Base-by-base conservation (phyloP, 2,888 invertebrate genomes). In the Druceiella hillmani region DNA sequence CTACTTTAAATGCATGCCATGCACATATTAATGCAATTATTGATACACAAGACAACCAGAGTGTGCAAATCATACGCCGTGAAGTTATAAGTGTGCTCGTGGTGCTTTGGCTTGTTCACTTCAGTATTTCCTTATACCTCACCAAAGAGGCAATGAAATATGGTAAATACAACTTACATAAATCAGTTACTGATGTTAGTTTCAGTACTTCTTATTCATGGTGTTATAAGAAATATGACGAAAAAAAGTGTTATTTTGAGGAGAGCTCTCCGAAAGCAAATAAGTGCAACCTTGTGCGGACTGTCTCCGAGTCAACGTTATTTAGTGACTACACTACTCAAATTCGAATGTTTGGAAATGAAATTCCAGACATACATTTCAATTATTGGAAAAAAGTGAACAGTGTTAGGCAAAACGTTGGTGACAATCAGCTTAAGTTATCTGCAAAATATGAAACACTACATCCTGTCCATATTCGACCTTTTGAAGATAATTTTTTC, bases 81-180 rank as follows among this genome's bases (percentile, higher is more conserved):
- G 37, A 39, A 28, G 33, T 14, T 28, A n/a, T n/a, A n/a, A 28
- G 27, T n/a, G 29, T 16, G 35, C 32, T 27, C 25, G 32, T 24
- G 33, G 43, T 34, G 31, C 38, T 32, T 25, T 17, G 30, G 14
- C 10, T n/a, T n/a, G n/a, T n/a, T n/a, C n/a, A n/a, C n/a, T n/a
- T n/a, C n/a, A n/a, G n/a, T n/a, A n/a, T n/a, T n/a, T n/a, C n/a
- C n/a, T n/a, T n/a, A n/a, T n/a, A n/a, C n/a, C n/a, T n/a, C n/a
- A n/a, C n/a, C n/a, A n/a, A n/a, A n/a, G n/a, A n/a, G n/a, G n/a
- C 56, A 56, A 72, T 72, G 72, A 71, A 70, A 59, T 59, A 72
- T 62, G 71, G 72, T 56, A 72, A 71, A 62, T 72, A 72, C 58
- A 61, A 68, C 59, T 62, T 72, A 47, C 61, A 66, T 55, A 70